phyloP scores from a whole-genome alignment of 64 coral and sea anemone species.

The Stichodactyla helianthus region DNA sequence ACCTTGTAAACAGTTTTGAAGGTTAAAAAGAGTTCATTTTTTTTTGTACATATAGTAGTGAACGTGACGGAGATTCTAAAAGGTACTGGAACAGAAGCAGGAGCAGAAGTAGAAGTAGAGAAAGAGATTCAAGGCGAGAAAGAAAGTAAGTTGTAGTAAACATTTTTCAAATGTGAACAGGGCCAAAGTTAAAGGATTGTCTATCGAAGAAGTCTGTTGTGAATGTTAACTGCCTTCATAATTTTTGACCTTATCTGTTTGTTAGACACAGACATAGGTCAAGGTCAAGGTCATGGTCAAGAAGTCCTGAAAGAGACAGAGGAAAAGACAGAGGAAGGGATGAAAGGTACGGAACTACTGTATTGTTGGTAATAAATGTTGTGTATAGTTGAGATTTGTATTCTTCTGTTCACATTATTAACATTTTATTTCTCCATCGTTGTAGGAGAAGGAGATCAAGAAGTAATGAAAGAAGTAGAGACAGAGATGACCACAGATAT shows the following conservation, averaged over 20 bases:
- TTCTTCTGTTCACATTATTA: not conserved
- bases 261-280: constrained; percentile 30
- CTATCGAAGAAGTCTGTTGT: too few species aligned
- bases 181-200: not conserved
- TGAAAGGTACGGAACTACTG: constrained; percentile 12
- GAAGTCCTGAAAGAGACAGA: constrained; percentile 45
- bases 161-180: too few species aligned
- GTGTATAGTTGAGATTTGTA: not conserved
- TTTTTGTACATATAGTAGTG: too few species aligned
- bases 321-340: constrained; percentile 19
- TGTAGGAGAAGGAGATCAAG: constrained; percentile 49
- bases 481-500: constrained; percentile 30
- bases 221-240: too few species aligned
- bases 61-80: not conserved
- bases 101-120: constrained; percentile 38
- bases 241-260: not conserved
- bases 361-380: not conserved
- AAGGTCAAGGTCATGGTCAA: constrained; percentile 68
- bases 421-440: not conserved
- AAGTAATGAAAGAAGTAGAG: constrained; percentile 52
- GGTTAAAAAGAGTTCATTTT: too few species aligned
- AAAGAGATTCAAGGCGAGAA: constrained; percentile 52
- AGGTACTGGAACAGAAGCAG: constrained; percentile 16
- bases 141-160: constrained; percentile 36
- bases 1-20: too few species aligned